phyloP scores from a whole-genome alignment of 2,797 vertebrate species.

The Rhynchonycteris naso region DNA sequence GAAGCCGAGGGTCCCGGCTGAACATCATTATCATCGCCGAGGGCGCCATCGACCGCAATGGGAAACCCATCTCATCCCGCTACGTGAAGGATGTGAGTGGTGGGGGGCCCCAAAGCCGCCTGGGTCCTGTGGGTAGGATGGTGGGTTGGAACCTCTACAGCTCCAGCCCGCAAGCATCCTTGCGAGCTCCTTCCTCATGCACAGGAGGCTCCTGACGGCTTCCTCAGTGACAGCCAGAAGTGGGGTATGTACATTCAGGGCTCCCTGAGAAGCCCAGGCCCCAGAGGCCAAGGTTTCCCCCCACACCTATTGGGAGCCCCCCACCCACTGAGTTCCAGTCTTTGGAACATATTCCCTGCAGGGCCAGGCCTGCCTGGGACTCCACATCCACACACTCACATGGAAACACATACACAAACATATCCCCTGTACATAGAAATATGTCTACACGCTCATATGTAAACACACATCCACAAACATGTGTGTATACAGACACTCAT shows the following conservation, averaged over 20 bases:
- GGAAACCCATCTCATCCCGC: slow-evolving; percentile 92
- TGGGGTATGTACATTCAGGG: no score
- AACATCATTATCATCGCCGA: slow-evolving; percentile 97
- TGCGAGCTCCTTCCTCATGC: background rate
- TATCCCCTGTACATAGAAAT: background rate
- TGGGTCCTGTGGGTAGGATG: rapidly evolving
- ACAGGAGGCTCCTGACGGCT: background rate
- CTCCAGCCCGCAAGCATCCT: background rate
- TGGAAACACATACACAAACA: no score
- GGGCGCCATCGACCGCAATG: slow-evolving; percentile 91
- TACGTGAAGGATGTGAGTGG: slow-evolving; percentile 94
- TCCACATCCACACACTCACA: rapidly evolving
- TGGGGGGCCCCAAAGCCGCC: background rate
- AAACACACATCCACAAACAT: background rate
- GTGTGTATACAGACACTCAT: background rate
- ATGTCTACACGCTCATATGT: no score
- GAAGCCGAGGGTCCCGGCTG: slow-evolving; percentile 93
- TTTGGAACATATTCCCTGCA: background rate
- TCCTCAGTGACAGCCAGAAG: background rate
- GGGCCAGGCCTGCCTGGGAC: background rate
- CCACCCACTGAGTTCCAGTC: background rate
- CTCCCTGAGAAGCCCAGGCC: background rate
- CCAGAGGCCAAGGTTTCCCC: background rate
- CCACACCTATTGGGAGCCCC: background rate
- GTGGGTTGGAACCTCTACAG: background rate